Base-by-base conservation (phyloP, 2,888 invertebrate genomes). In the Caenorhabditis angaria region DNA sequence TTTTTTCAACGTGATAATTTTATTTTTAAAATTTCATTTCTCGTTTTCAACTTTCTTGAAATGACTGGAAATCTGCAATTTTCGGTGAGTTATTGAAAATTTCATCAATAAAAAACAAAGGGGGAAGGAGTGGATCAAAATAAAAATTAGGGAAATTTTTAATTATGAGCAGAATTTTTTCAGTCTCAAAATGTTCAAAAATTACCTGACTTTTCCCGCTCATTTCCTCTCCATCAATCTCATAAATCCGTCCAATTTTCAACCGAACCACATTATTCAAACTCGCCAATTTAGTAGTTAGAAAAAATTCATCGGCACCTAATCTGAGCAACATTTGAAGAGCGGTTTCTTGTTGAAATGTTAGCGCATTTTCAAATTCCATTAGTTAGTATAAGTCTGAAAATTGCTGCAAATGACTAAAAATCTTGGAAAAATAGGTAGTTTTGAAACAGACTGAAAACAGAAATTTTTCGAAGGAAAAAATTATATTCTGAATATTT, bases 151-250 rank as follows among this genome's bases (percentile, higher is more conserved):
- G n/a, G n/a, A n/a, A n/a, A n/a, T n/a, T n/a, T n/a, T n/a, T n/a
- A n/a, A n/a, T n/a, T n/a, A n/a, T n/a, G n/a, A n/a, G n/a, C n/a
- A n/a, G n/a, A n/a, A n/a, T n/a, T n/a, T n/a, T n/a, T n/a, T n/a
- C n/a, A n/a, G n/a, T n/a, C n/a, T n/a, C n/a, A n/a, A n/a, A n/a
- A n/a, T n/a, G n/a, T n/a, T n/a, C n/a, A n/a, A n/a, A n/a, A n/a
- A n/a, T n/a, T 35, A 75, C 78, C 77, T 79, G 79, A 10, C 76
- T 80, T 62, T 80, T 80, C 48, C 79, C 79, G 1, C 50, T 20
- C 24, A 66, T 70, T 8, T 62, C 18, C 32, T 72, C 72, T 18
- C 79, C 79, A 48, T 70, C 73, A 20, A 77, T 25, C 56, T 80
- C 79, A 53, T 70, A 76, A 28, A 75, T 41, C 14, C 54, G 61